Percentiles rank a stretch among this genome's conserved stretches.
phyloP scores from a whole-genome alignment of 2,113 vertebrate species.

The Eira barbara region DNA sequence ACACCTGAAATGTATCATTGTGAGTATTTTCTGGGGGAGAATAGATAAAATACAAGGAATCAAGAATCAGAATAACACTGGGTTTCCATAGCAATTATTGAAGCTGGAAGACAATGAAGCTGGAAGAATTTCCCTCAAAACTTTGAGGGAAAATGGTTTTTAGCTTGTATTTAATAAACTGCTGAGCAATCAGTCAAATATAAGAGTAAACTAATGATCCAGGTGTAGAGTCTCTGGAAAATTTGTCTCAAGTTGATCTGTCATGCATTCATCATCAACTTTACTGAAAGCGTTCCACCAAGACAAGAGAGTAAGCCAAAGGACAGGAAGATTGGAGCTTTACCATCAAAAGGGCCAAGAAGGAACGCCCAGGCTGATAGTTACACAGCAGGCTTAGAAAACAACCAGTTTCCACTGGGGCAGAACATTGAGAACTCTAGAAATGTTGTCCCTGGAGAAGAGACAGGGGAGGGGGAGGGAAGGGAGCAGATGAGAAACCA shows the following conservation, averaged over 20 bases:
- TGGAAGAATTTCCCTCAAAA: background rate
- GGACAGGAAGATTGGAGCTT: background rate
- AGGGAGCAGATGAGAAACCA: background rate
- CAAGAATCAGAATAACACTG: background rate
- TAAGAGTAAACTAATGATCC: background rate
- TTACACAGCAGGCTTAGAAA: background rate
- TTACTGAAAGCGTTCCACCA: background rate
- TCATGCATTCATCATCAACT: background rate
- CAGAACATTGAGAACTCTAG: background rate
- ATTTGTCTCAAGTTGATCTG: background rate
- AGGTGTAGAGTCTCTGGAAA: background rate
- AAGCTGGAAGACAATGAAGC: background rate
- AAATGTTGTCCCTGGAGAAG: background rate
- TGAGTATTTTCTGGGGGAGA: background rate
- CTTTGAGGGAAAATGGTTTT: background rate
- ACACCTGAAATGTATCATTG: background rate
- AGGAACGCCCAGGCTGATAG: background rate
- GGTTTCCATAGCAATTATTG: background rate
- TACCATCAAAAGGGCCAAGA: background rate
- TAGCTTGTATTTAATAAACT: background rate
- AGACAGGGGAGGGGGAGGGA: accelerated
- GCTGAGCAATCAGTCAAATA: background rate
- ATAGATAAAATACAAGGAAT: background rate
- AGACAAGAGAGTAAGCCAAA: background rate
- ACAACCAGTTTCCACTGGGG: background rate